phyloP scores from a whole-genome alignment of 2,888 invertebrate species.

The Leptura quadrifasciata region DNA sequence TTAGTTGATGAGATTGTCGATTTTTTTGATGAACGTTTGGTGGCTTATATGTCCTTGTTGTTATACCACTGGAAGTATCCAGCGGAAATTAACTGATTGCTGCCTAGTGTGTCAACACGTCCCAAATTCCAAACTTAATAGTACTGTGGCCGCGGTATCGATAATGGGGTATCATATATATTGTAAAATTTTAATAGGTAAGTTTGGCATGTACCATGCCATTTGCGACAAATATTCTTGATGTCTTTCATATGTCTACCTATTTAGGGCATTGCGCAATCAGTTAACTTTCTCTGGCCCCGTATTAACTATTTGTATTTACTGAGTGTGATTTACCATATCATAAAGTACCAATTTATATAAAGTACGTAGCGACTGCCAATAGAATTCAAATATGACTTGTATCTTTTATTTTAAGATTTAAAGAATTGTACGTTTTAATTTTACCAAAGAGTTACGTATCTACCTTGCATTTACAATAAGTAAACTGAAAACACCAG shows the following conservation, averaged over 20 bases:
- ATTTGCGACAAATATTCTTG: not conserved
- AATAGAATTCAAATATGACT: conserved; percentile 15
- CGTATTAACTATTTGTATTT: conserved; percentile 40
- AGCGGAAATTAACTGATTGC: conserved; percentile 15
- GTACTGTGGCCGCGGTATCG: not conserved
- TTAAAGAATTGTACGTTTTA: not conserved
- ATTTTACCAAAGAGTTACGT: conserved; percentile 13
- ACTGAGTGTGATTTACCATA: conserved; percentile 54
- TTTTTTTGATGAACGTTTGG: conserved; percentile 43
- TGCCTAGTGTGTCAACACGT: not conserved
- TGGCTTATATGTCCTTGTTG: conserved; percentile 51
- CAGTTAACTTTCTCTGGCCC: conserved; percentile 28
- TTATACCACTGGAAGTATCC: conserved; percentile 10
- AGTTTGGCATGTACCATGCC: not conserved
- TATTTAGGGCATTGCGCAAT: not conserved
- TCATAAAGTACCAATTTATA: conserved; percentile 54
- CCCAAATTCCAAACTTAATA: not conserved
- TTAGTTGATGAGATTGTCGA: conserved; percentile 49
- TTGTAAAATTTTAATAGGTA: too few relatives aligned
- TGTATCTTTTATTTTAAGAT: conserved; percentile 9
- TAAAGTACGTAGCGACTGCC: conserved; percentile 41
- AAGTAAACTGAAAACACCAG: conserved; percentile 40
- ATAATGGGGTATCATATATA: too few relatives aligned
- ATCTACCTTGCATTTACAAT: conserved; percentile 39
- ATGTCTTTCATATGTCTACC: not conserved